Evolutionary conservation across 2,888 invertebrate species (phyloP), one percentile per base, ranked within the genome.

Genomic region (Lymantria dispar): DNA sequence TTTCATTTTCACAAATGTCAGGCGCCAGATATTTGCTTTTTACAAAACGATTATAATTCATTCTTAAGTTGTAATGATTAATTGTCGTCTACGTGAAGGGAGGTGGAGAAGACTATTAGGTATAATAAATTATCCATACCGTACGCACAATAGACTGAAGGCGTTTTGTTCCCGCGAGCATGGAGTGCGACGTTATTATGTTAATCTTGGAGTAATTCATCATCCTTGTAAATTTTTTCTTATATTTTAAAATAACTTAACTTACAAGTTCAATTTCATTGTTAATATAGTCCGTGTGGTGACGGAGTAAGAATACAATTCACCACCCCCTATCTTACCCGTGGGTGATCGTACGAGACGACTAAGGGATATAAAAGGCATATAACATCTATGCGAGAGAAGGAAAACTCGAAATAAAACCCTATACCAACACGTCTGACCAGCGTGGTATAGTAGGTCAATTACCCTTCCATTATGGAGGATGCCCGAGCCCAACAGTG

Each of bases 141-240:
- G 56, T 50, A 62, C 61, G 57, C 60, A 69, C 66, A 72, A 72
- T 64, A 56, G 62, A 38, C 50, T 56, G 56, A 49, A 58, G 51
- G 56, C 54, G 66, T 68, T 70, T 68, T 70, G 70, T 74, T 74
- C 64, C 62, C 63, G 54, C 46, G 56, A 54, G 62, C 64, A 64
- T 66, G 54, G 52, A 64, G 54, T 55, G 58, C 54, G 57, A 51
- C 56, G 57, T 54, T 49, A 56, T 62, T 63, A 68, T 66, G 53
- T 60, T 72, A 72, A 74, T 70, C 64, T 62, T 48, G 15, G 48
- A 53, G 52, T 64, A 70, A 72, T 74, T 71, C 68, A 73, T 73
- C 73, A 74, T 73, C 53, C 52, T 56, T 58, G 22, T 43, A 55
- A 52, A 50, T 50, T 54, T 66, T 22, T 61, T 52, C 50, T 52